Evolutionary conservation across 1,140 invertebrate genomes (phyloP), one percentile per base, ranked within the genome.

Genomic region (Melitaea cinxia): DNA sequence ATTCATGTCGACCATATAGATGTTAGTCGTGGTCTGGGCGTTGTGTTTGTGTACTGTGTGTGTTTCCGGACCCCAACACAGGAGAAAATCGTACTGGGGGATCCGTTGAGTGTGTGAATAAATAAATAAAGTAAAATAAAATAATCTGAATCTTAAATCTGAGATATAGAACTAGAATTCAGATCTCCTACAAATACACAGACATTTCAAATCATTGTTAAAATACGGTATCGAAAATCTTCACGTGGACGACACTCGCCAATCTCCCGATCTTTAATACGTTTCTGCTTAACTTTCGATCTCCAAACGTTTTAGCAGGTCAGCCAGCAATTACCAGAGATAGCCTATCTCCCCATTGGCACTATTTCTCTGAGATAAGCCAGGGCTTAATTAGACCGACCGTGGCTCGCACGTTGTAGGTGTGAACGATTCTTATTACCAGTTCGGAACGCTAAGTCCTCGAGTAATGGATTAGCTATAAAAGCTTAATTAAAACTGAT

Each of bases 401-500:
- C 52, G 19, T 12, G 52, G 15, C 35, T 37, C 39, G 39, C 39
- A 55, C 53, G 26, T 10, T 23, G 39, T 50, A 49, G 45, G 57
- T 49, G 42, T 50, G n/a, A 30, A 59, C 42, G 35, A 10, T 47
- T 49, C 57, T 49, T 33, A 59, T 49, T 59, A 49, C 26, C 33
- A 39, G 53, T 39, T 54, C 33, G 28, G 23, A 28, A 54, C 24
- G 17, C 33, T 56, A 39, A 56, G n/a, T 56, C 17, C 33, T 21
- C 7, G 5, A 17, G 33, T 56, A 56, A 47, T 47, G 42, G 42
- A 47, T 56, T 56, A 39, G 53, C 53, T 14, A 24, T 54, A 14
- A 15, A 55, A 30, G 19, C 14, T 56, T 56, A 56, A 56, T 56
- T 56, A 56, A 56, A 56, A 37, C 39, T 35, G 53, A 56, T 56